Evolutionary conservation across 2,113 vertebrate species (phyloP), one percentile per base, ranked within the genome.

Genomic region (Gorilla gorilla): DNA sequence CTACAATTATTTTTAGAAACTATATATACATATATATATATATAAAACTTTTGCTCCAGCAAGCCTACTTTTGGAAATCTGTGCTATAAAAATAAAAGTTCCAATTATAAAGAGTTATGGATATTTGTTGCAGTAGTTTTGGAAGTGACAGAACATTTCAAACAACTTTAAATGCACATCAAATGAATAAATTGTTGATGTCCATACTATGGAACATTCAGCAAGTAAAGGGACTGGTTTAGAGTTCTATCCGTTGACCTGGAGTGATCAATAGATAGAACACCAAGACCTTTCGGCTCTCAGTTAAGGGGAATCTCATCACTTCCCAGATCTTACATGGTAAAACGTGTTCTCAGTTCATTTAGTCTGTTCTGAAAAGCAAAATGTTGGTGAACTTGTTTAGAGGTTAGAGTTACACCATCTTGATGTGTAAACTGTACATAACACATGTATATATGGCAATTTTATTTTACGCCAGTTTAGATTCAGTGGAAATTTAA

Each of bases 271-370:
- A 13, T 12, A 14, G 23, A 59, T 59, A 59, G 27, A 32, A 64
- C 61, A 64, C 27, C 27, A 30, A 99, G 99, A 98, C 99, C 99
- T 97, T 99, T 99, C 92, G 99, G 99, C 97, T 97, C 98, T 91
- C 99, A 99, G 64, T 97, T 99, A 80, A 99, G 99, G 97, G 99
- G 99, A 98, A 98, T 99, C 97, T 98, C 99, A 0, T 99, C 99
- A 35, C 98, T 99, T 98, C 98, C 99, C 23, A 98, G 99, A 98
- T 98, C 99, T 0, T 99, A 98, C 96, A 99, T 98, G 96, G 99
- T 99, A 99, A 99, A 98, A 98, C 64, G 27, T 38, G 0, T 0
- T 75, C 70, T 76, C 18, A 1, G 1, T 95, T 97, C 59, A 18
- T 52, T 94, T 23, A 81, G 68, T 40, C 17, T n/a, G 3, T 97